Conservation (phyloP, 1,140 invertebrate species). For the Drosophila novamexicana region DNA sequence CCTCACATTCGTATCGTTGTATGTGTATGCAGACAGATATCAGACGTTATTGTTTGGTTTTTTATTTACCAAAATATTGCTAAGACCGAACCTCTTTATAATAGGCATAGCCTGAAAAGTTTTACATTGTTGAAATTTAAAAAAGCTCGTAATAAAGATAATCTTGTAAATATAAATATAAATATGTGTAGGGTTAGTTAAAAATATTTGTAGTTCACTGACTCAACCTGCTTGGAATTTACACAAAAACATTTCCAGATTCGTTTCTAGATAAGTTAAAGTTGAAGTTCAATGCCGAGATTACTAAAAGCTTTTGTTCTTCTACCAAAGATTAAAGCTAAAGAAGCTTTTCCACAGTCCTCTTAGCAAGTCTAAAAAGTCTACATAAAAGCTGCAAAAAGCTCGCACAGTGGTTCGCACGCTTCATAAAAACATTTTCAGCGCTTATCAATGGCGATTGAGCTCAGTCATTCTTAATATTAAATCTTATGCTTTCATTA, state of each 20-base stretch:
- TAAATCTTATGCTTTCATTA: slow-evolving; percentile 14
- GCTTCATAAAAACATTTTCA: neutral
- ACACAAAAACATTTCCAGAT: no score
- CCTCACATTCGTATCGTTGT: neutral
- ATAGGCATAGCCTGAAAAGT: no score
- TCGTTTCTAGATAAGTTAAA: slow-evolving; percentile 12
- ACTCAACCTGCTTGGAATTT: no score
- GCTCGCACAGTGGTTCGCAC: slow-evolving; percentile 14
- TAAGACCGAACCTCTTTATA: neutral
- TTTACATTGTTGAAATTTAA: no score
- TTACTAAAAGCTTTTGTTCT: neutral
- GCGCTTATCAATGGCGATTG: slow-evolving; percentile 27
- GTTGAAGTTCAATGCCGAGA: slow-evolving; percentile 2
- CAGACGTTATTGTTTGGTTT: neutral
- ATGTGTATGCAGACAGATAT: neutral
- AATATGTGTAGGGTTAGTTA: no score
- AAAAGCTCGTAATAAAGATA: no score
- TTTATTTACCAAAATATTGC: slow-evolving; percentile 4
- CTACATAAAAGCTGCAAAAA: slow-evolving; percentile 32
- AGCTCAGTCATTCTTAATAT: slow-evolving; percentile 1
- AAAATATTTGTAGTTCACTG: no score
- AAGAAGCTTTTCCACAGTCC: slow-evolving; percentile 2
- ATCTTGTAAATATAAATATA: no score
- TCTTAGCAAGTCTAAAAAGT: slow-evolving; percentile 17
- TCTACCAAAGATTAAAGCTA: neutral